Percentiles rank a stretch among this genome's conserved stretches.
These are phyloP conservation scores for Toxotes lorentzi DNA, from an alignment of 2,797 vertebrate genomes.

Conservation along the genomic window DNA sequence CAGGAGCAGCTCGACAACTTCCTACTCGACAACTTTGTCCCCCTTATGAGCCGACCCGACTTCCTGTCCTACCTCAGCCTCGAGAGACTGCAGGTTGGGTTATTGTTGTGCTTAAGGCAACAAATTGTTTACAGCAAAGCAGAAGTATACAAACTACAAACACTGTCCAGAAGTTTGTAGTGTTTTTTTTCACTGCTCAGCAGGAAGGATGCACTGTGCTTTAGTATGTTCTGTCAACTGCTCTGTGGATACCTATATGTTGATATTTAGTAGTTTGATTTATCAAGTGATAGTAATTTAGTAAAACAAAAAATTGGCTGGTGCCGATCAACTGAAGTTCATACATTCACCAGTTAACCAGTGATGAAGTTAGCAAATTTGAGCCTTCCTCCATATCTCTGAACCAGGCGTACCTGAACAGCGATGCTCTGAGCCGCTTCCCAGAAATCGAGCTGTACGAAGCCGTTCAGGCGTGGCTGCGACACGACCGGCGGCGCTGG, in stretches of 20 bases:
- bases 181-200: not conserved
- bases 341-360: no score
- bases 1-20: conserved; percentile 97
- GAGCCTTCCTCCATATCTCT: not conserved
- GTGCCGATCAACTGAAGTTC: no score
- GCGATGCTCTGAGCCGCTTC: conserved; percentile 95
- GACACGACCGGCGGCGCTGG: conserved; percentile 98
- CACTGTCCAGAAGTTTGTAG: not conserved
- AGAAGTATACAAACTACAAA: not conserved
- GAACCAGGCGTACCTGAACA: conserved; percentile 91
- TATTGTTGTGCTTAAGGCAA: no score
- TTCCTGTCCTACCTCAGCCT: conserved; percentile 98
- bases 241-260: no score
- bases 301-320: no score
- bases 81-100: conserved; percentile 91
- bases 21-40: conserved; percentile 98
- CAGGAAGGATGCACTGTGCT: no score
- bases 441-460: conserved; percentile 98
- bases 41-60: conserved; percentile 97
- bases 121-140: not conserved
- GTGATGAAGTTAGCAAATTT: not conserved
- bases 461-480: conserved; percentile 96
- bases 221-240: no score
- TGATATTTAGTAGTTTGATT: no score
- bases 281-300: no score